Conservation (phyloP, 1,140 invertebrate genomes). For the Mactra quadrangularis region DNA sequence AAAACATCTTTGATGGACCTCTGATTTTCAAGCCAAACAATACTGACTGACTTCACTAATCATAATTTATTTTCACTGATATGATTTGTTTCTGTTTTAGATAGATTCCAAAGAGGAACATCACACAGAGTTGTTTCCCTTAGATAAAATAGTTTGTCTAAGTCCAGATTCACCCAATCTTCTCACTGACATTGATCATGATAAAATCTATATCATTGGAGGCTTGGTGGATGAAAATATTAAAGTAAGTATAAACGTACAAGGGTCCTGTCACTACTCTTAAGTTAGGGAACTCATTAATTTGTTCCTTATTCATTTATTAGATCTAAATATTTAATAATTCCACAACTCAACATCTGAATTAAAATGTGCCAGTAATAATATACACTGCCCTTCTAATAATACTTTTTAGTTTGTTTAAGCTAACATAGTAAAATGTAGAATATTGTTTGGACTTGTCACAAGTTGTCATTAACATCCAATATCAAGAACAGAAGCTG, state of each 20-base stretch:
- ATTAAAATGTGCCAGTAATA: too few relatives aligned
- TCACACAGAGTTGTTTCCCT: conserved; percentile 72
- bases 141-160: conserved; percentile 78
- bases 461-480: not conserved
- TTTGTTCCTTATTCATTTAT: not conserved
- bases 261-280: too few relatives aligned
- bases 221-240: conserved; percentile 83
- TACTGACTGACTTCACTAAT: too few relatives aligned
- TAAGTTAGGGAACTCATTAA: not conserved
- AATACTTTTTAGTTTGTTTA: too few relatives aligned
- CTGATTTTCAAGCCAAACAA: too few relatives aligned
- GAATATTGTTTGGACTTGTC: not conserved
- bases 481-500: not conserved
- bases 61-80: not conserved
- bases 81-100: conserved; percentile 60
- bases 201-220: conserved; percentile 83
- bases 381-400: too few relatives aligned
- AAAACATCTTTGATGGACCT: too few relatives aligned
- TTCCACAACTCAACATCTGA: too few relatives aligned
- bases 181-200: conserved; percentile 70
- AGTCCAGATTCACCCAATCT: conserved; percentile 78
- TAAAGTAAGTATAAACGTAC: conserved; percentile 49
- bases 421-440: too few relatives aligned
- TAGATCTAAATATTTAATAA: too few relatives aligned
- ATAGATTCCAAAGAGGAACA: conserved; percentile 69